Base-by-base conservation (phyloP, 2,888 invertebrate genomes). In the Taphrorychus bicolor region DNA sequence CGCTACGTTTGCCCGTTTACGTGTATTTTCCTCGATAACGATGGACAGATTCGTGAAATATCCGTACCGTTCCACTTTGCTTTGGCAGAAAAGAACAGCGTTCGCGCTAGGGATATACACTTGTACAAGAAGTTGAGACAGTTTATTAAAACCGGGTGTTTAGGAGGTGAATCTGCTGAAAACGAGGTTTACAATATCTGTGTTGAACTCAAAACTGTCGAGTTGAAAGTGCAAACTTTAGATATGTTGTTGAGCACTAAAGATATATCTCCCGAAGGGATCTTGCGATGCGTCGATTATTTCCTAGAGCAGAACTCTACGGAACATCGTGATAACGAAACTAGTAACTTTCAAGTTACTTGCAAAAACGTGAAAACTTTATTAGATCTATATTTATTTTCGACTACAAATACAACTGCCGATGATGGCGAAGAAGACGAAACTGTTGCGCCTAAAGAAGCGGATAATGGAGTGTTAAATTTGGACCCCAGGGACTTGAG, bases 21-120 rank as follows among this genome's bases (percentile, higher is more conserved):
- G 58, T 93, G 94, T 76, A 86, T 94, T 1, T 89, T 97, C 58
- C 84, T 98, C 49, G 94, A 95, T 80, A 89, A 92, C 1, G 90
- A 93, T 78, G 94, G 94, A 0, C 87, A 89, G 75, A 81, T 97
- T 0, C 94, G 93, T 79, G 92, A 91, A 77, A 87, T 97, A 70
- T 84, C 86, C 69, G 90, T 97, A 74, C 98, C 98, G 19, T 98
- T 97, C 81, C 96, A 96, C 82, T 92, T 91, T 80, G 92, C 95
- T 0, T 84, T 97, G 42, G 93, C 92, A 79, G 95, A 93, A 73
- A 92, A 91, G 78, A 93, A 93, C 81, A 95, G 93, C 65, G 91
- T 91, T 75, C 88, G 92, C 75, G 92, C 95, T 0, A 88, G 94
- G 73, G 97, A 97, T 81, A 86, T 96, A 59, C 95, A 97, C 82